phyloP scores from a whole-genome alignment of 2,888 invertebrate genomes.

The Lycophotia porphyrea region DNA sequence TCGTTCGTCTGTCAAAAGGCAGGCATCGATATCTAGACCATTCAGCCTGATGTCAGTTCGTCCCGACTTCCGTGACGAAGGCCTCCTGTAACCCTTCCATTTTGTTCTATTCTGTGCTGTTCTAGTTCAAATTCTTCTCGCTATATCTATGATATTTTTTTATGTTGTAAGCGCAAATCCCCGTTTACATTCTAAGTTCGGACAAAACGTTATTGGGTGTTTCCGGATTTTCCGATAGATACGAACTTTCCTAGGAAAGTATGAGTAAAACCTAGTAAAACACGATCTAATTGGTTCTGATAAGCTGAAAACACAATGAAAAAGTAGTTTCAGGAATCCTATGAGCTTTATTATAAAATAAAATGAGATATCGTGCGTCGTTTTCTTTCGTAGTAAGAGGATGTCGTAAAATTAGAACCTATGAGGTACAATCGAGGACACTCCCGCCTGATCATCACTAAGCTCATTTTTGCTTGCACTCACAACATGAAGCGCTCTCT shows the following conservation, averaged over 20 bases:
- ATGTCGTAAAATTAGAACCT: constrained; percentile 27
- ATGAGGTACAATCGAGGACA: too few relatives aligned
- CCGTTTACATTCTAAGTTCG: not conserved
- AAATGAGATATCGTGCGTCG: not conserved
- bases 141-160: too few relatives aligned
- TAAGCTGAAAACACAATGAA: not conserved
- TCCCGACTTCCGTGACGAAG: too few relatives aligned
- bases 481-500: too few relatives aligned
- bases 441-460: too few relatives aligned
- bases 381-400: constrained; percentile 8
- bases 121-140: too few relatives aligned
- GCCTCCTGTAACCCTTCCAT: not conserved
- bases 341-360: constrained; percentile 2
- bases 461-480: too few relatives aligned
- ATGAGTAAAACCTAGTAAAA: not conserved
- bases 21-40: too few relatives aligned
- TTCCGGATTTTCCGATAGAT: not conserved
- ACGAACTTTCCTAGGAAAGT: not conserved
- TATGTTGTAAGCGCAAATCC: not conserved
- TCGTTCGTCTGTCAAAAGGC: too few relatives aligned
- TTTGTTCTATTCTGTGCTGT: not conserved
- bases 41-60: not conserved
- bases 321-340: constrained; percentile 10
- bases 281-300: not conserved
- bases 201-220: not conserved